Base-by-base conservation (phyloP, 2,113 vertebrate genomes). In the Jacana jacana region DNA sequence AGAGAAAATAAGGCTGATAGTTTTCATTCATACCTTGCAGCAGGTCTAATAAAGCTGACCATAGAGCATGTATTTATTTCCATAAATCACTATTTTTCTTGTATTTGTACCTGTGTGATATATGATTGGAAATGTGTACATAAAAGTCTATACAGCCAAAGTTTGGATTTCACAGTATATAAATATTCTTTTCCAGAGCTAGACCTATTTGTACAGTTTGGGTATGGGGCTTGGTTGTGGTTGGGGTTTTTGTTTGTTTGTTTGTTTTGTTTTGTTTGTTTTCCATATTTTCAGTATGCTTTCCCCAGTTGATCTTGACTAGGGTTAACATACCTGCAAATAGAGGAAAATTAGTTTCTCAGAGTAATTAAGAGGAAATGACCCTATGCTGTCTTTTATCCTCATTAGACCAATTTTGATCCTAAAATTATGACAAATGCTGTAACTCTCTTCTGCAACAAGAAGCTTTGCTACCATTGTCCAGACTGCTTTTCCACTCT, bases 11-110 rank as follows among this genome's bases (percentile, higher is more conserved):
- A 61, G 10, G 25, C 22, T 31, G n/a, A 31, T 28, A 17, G 4
- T 60, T 76, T 64, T 39, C 0, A 0, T 42, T 51, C 18, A 30
- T 14, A 61, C 1, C 13, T 44, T 16, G 7, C 2, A 60, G 10
- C 17, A 60, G 23, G 30, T 35, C 63, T 80, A 80, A 76, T 23
- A 40, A 57, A 81, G 17, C 5, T 42, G 48, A 42, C 11, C 7
- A 54, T 5, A 61, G 17, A 1, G 49, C 22, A 1, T 0, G 3
- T 17, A 30, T 70, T 70, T 58, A 18, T 58, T 54, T 70, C 17
- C 20, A 51, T n/a, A 80, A 68, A 73, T 25, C 4, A 0, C 17
- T 42, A 4, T 63, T 63, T 80, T 28, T 89, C 10, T 10, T 39
- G 2, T 23, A 35, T 66, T 86, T 76, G 20, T 57, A 69, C 5